phyloP scores from a whole-genome alignment of 2,888 invertebrate species.

The Oligia fasciuncula region DNA sequence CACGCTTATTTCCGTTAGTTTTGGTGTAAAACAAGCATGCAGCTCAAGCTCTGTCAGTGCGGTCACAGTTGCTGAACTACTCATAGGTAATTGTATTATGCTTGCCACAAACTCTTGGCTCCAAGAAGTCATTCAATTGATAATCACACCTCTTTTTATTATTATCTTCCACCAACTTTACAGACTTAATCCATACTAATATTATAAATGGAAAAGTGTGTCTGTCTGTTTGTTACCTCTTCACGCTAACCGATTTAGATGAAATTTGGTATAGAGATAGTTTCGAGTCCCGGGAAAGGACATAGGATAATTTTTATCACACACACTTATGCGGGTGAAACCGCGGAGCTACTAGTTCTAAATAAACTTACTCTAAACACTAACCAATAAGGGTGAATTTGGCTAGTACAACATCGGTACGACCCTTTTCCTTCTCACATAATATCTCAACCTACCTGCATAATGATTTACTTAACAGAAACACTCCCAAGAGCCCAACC shows the following conservation, averaged over 20 bases:
- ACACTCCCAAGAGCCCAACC: conserved; percentile 23
- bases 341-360: neutral
- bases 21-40: neutral
- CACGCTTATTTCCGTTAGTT: neutral
- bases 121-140: neutral
- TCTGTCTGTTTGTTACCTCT: no score
- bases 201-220: no score
- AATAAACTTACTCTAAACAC: neutral
- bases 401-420: neutral
- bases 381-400: neutral
- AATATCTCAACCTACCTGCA: neutral
- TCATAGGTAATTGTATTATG: neutral
- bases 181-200: no score
- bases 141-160: neutral
- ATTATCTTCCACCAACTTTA: neutral
- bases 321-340: no score
- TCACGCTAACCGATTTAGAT: no score
- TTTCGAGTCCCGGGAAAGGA: no score
- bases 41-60: neutral
- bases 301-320: no score
- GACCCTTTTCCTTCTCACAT: neutral
- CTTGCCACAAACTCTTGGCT: neutral
- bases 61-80: neutral
- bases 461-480: conserved; percentile 35
- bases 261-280: no score